Percentiles rank a stretch among this genome's conserved stretches.
phyloP scores from a whole-genome alignment of 1,140 invertebrate species.

The Oryzaephilus surinamensis region DNA sequence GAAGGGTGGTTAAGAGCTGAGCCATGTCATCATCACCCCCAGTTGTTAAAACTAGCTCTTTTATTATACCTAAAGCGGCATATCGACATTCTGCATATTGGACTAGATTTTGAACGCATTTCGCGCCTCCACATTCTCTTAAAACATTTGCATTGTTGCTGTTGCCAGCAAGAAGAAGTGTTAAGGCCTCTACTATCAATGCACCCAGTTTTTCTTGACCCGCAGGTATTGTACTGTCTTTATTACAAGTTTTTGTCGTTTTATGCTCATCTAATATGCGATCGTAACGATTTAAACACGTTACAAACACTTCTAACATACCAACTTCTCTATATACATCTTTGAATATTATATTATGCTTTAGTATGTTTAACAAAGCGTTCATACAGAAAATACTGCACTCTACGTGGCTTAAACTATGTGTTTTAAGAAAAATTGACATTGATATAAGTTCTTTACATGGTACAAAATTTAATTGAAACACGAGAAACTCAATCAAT shows the following conservation, averaged over 20 bases:
- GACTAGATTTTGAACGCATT: constrained; percentile 83
- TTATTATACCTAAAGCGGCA: constrained; percentile 58
- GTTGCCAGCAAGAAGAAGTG: constrained; percentile 67
- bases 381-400: constrained; percentile 85
- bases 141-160: constrained; percentile 85
- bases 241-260: constrained; percentile 43
- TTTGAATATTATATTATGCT: constrained; percentile 87
- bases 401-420: constrained; percentile 54
- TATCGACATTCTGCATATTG: constrained; percentile 73
- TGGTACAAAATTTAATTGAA: constrained; percentile 95
- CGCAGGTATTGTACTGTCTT: constrained; percentile 42
- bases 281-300: constrained; percentile 83
- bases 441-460: constrained; percentile 97
- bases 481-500: constrained; percentile 90
- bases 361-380: constrained; percentile 78
- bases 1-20: constrained; percentile 80
- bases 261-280: constrained; percentile 55
- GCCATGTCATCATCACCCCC: constrained; percentile 95
- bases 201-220: constrained; percentile 70
- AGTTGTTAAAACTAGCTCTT: constrained; percentile 79
- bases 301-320: constrained; percentile 91
- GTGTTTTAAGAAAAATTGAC: constrained; percentile 80
- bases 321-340: constrained; percentile 98
- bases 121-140: constrained; percentile 82
- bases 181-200: constrained; percentile 78